Percentiles rank a stretch among this genome's conserved stretches.
These are phyloP conservation scores for Aradus depressus DNA, from an alignment of 2,888 invertebrate species.

Conservation along the genomic window DNA sequence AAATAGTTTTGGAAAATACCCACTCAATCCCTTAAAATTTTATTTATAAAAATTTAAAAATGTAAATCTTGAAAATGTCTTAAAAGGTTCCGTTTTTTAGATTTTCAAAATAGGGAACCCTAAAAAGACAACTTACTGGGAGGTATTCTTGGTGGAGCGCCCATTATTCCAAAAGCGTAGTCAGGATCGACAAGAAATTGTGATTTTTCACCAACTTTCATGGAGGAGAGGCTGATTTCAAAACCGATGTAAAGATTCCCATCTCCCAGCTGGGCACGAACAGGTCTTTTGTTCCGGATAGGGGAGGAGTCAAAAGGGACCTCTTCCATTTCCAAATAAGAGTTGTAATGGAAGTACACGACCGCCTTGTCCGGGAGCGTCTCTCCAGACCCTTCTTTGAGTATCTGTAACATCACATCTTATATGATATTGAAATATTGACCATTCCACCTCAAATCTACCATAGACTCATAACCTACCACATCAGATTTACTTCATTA, in stretches of 20 bases:
- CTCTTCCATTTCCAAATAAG: conserved; percentile 13
- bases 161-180: conserved; percentile 14
- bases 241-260: conserved; percentile 15
- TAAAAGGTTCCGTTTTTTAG: neutral
- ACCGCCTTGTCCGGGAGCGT: conserved; percentile 3
- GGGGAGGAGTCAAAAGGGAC: conserved; percentile 20
- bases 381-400: conserved; percentile 5
- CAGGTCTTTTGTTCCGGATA: conserved; percentile 6
- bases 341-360: conserved; percentile 15
- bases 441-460: too few relatives aligned
- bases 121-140: conserved; percentile 1
- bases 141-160: conserved; percentile 14
- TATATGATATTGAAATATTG: too few relatives aligned
- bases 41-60: too few relatives aligned
- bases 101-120: neutral
- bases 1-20: too few relatives aligned
- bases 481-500: too few relatives aligned
- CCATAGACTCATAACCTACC: too few relatives aligned
- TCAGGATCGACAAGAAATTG: conserved; percentile 9
- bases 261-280: conserved; percentile 4
- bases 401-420: conserved; percentile 4
- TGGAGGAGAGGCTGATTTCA: conserved; percentile 15
- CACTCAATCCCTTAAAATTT: too few relatives aligned
- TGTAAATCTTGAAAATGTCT: neutral
- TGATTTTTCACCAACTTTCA: conserved; percentile 10